phyloP scores from a whole-genome alignment of 2,888 invertebrate species.

The Ormia ochracea region DNA sequence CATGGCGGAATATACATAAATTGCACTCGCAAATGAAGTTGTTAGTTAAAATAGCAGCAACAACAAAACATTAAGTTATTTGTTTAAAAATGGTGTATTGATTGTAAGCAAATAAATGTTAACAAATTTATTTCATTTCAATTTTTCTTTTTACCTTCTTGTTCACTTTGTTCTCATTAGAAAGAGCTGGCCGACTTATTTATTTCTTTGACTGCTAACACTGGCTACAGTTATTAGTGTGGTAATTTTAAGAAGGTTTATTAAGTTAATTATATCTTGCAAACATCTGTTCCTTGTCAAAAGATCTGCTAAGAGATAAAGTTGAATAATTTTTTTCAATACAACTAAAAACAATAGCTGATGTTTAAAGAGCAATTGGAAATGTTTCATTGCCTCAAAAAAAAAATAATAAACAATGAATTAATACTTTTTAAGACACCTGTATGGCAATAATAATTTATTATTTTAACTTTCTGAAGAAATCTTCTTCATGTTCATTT shows the following conservation, averaged over 20 bases:
- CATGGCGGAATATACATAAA: conserved; percentile 53
- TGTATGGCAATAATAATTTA: background rate
- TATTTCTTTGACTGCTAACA: background rate
- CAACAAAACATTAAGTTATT: background rate
- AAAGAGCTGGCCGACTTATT: background rate
- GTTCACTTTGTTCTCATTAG: background rate
- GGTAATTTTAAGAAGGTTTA: conserved; percentile 24
- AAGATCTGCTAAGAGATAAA: conserved; percentile 6
- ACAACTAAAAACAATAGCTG: conserved; percentile 1
- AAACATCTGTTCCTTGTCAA: conserved; percentile 34
- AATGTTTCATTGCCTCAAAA: background rate
- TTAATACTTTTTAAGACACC: conserved; percentile 8
- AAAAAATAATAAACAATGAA: background rate
- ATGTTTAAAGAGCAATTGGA: background rate
- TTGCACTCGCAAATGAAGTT: conserved; percentile 57
- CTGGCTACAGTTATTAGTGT: conserved; percentile 6
- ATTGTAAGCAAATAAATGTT: conserved; percentile 40
- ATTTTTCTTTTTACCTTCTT: background rate
- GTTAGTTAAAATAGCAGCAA: conserved; percentile 34
- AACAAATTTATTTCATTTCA: conserved; percentile 44
- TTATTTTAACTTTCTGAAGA: background rate
- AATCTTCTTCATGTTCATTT: background rate
- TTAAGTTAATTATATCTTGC: conserved; percentile 17
- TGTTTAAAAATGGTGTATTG: conserved; percentile 14
- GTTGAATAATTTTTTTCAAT: background rate